A percentile compares a stretch with the other conserved stretches of the same genome.
Conservation (phyloP, 2,888 invertebrate species). For the Sminthurides aquaticus region DNA sequence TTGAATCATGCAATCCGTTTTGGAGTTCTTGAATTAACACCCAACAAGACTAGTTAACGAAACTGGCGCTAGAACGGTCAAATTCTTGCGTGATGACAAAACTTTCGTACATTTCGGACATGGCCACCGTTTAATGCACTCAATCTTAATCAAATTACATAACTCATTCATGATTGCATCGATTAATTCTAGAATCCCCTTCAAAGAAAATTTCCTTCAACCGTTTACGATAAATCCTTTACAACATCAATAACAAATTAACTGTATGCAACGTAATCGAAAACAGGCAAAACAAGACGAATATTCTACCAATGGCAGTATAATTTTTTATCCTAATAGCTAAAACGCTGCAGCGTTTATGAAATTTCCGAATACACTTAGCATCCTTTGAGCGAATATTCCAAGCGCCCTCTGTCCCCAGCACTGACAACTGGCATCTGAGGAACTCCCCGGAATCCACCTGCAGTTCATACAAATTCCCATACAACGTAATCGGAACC, state of each 20-base stretch:
- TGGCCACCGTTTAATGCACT: too few relatives aligned
- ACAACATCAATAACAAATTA: not conserved
- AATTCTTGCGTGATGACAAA: too few relatives aligned
- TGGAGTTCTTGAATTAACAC: too few relatives aligned
- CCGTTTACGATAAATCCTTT: too few relatives aligned
- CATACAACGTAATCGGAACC: not conserved
- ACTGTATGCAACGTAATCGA: not conserved
- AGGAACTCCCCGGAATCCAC: not conserved
- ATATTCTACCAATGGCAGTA: not conserved
- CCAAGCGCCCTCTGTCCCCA: not conserved
- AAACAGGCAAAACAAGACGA: not conserved
- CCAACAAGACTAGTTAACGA: too few relatives aligned
- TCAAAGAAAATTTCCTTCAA: too few relatives aligned
- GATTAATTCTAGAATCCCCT: too few relatives aligned
- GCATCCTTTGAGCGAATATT: not conserved
- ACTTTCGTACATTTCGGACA: too few relatives aligned
- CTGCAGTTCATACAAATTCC: not conserved
- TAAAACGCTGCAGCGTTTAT: not conserved
- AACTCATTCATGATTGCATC: too few relatives aligned
- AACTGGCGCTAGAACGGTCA: too few relatives aligned
- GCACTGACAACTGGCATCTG: not conserved
- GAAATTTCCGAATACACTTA: not conserved
- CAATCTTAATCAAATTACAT: too few relatives aligned
- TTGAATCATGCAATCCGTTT: too few relatives aligned
- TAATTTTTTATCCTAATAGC: not conserved